Evolutionary conservation across 2,888 invertebrate genomes (phyloP).

Genomic region (Stenolophus ochropezus): DNA sequence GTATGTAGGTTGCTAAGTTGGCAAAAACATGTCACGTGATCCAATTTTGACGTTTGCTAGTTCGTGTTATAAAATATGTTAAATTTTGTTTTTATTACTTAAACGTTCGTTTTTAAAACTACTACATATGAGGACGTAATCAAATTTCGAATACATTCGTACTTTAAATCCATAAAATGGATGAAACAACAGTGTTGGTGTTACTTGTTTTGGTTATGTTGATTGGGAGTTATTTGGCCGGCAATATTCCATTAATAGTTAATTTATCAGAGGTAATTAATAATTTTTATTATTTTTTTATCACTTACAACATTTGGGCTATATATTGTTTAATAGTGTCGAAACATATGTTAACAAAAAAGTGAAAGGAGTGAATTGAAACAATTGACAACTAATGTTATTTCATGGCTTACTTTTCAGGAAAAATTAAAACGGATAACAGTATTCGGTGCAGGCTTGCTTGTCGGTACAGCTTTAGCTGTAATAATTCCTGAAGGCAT

Average conservation of each 20-base stretch:
- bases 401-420: conserved; percentile 73
- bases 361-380: conserved; percentile 10
- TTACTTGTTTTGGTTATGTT: conserved; percentile 94
- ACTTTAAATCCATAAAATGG: conserved; percentile 76
- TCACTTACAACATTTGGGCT: background rate
- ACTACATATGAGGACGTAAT: conserved; percentile 2
- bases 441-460: conserved; percentile 95
- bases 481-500: conserved; percentile 99
- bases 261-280: conserved; percentile 91
- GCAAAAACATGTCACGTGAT: conserved; percentile 47
- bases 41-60: conserved; percentile 40
- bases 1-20: conserved; percentile 40
- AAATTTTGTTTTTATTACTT: conserved; percentile 43
- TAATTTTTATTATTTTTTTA: conserved; percentile 25
- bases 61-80: conserved; percentile 49
- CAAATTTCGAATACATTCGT: background rate
- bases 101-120: background rate
- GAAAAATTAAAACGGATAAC: conserved; percentile 95
- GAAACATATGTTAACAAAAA: conserved; percentile 22
- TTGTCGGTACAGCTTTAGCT: conserved; percentile 97
- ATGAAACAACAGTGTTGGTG: conserved; percentile 88
- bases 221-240: conserved; percentile 95
- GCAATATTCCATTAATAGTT: conserved; percentile 95
- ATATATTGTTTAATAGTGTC: background rate
- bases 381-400: background rate